Conservation (phyloP, 2,797 vertebrate genomes). For the Myioborus melanocephalus region DNA sequence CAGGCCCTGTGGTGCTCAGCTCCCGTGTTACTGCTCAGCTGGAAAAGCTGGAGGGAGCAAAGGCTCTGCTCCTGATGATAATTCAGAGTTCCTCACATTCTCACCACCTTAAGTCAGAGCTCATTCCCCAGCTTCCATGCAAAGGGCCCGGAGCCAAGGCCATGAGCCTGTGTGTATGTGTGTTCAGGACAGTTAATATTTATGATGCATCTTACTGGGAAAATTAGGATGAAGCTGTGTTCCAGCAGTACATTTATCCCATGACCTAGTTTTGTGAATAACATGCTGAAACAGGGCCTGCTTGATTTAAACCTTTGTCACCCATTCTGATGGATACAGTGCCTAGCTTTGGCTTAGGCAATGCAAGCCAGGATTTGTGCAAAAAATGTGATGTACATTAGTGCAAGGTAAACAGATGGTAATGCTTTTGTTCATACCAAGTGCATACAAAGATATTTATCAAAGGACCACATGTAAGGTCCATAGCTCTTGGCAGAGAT, state of each 20-base stretch:
- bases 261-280: conserved; percentile 67
- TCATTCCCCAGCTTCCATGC: conserved; percentile 37
- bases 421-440: conserved; percentile 65
- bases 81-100: conserved; percentile 39
- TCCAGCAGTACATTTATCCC: conserved; percentile 66
- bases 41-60: neutral
- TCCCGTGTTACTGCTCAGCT: neutral
- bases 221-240: conserved; percentile 62
- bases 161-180: conserved; percentile 45
- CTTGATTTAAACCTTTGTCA: conserved; percentile 68
- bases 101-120: conserved; percentile 43
- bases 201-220: conserved; percentile 70
- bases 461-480: conserved; percentile 60
- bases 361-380: conserved; percentile 51
- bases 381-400: conserved; percentile 60
- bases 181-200: conserved; percentile 68
- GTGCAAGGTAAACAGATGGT: conserved; percentile 70
- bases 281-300: conserved; percentile 61
- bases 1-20: neutral
- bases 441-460: conserved; percentile 61
- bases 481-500: conserved; percentile 54
- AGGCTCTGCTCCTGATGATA: neutral
- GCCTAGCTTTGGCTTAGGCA: conserved; percentile 18
- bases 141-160: conserved; percentile 53
- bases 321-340: conserved; percentile 53